Percentiles rank a stretch among this genome's conserved stretches.
phyloP scores from a whole-genome alignment of 2,888 invertebrate species.

The Agrotis segetum region DNA sequence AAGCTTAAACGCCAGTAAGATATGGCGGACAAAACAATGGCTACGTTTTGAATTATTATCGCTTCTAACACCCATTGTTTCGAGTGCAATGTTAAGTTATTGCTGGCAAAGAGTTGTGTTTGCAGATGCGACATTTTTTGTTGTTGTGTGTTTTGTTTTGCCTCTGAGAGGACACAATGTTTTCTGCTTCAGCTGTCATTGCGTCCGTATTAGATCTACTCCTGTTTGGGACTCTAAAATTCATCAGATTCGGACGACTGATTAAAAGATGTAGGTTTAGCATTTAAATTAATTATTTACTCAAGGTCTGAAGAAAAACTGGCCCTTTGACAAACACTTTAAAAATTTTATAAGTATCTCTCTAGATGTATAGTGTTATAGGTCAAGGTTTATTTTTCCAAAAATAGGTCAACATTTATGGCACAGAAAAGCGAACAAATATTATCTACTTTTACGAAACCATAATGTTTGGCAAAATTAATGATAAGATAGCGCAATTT shows the following conservation, averaged over 20 bases:
- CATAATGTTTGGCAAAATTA: neutral
- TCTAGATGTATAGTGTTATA: too few relatives aligned
- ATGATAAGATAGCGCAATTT: slow-evolving; percentile 19
- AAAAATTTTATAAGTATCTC: too few relatives aligned
- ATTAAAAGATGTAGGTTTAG: too few relatives aligned
- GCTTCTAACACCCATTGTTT: slow-evolving; percentile 47
- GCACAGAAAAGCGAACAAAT: too few relatives aligned
- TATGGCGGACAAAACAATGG: slow-evolving; percentile 45
- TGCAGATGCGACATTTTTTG: neutral
- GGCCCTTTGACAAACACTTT: neutral
- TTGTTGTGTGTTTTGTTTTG: neutral
- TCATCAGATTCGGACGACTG: too few relatives aligned
- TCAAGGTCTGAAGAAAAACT: too few relatives aligned
- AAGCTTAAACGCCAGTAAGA: slow-evolving; percentile 16
- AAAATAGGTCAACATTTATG: too few relatives aligned
- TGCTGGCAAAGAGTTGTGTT: slow-evolving; percentile 7
- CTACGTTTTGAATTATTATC: slow-evolving; percentile 32
- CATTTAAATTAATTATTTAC: too few relatives aligned
- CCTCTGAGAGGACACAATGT: neutral
- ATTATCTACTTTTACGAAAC: neutral
- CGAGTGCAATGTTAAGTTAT: slow-evolving; percentile 9
- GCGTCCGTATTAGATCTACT: too few relatives aligned
- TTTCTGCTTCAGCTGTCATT: neutral
- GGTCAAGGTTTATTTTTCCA: too few relatives aligned
- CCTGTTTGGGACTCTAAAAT: neutral